Evolutionary conservation across 2,888 invertebrate species (phyloP).

Genomic region (Blastobasis adustella): DNA sequence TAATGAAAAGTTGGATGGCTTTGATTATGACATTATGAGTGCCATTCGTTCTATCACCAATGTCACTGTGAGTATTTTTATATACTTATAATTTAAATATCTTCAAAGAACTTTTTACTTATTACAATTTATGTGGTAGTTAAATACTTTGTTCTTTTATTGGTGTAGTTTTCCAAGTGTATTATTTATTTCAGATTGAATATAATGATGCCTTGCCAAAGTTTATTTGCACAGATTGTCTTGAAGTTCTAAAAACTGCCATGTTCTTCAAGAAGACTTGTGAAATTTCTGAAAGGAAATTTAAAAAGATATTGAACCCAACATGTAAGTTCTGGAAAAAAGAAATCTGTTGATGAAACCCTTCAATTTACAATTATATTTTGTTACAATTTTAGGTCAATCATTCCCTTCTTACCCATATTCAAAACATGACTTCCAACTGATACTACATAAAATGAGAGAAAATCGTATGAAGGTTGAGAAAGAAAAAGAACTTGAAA

Average conservation of each 20-base stretch:
- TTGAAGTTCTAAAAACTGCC: slow-evolving; percentile 48
- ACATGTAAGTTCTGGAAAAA: slow-evolving; percentile 32
- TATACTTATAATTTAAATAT: too few relatives aligned
- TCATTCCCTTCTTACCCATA: slow-evolving; percentile 58
- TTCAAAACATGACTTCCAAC: slow-evolving; percentile 65
- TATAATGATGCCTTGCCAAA: slow-evolving; percentile 59
- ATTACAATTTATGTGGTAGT: too few relatives aligned
- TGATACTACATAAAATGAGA: slow-evolving; percentile 61
- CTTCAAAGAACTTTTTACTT: too few relatives aligned
- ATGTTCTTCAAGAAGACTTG: slow-evolving; percentile 54
- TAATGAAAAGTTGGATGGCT: slow-evolving; percentile 45
- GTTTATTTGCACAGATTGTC: slow-evolving; percentile 56
- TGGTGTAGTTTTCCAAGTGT: slow-evolving; percentile 1
- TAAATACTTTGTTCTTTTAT: neutral
- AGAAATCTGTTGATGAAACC: neutral
- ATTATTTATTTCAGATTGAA: slow-evolving; percentile 41
- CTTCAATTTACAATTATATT: slow-evolving; percentile 3
- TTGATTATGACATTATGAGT: slow-evolving; percentile 42
- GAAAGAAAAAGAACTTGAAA: slow-evolving; percentile 37
- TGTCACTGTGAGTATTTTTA: slow-evolving; percentile 43
- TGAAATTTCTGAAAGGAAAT: slow-evolving; percentile 54
- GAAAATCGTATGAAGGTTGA: slow-evolving; percentile 46
- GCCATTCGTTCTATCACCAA: slow-evolving; percentile 52
- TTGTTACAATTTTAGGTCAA: slow-evolving; percentile 35
- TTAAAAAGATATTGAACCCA: slow-evolving; percentile 55